phyloP scores from a whole-genome alignment of 2,797 vertebrate genomes.

The Sebastes trivittatus region DNA sequence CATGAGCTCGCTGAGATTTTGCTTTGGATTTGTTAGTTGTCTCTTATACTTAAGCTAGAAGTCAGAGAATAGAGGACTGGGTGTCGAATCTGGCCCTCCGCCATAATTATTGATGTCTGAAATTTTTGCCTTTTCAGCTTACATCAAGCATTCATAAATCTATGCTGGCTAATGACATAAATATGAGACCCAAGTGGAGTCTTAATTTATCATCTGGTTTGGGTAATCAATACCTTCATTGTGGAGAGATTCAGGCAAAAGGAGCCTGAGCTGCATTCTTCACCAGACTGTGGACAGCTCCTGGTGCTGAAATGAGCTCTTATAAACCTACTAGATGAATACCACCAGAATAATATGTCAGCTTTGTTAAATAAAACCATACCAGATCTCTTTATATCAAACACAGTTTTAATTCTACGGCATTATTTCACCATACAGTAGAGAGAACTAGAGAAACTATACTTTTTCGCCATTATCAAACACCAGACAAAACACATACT shows the following conservation, averaged over 20 bases:
- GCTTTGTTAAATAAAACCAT: not conserved
- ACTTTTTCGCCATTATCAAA: not conserved
- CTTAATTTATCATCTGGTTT: conserved; percentile 14
- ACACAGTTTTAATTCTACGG: not conserved
- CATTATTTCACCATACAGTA: not conserved
- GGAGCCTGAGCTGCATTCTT: not conserved
- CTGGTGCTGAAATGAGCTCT: not conserved
- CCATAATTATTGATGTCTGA: not conserved
- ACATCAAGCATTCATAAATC: not conserved
- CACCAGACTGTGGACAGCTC: conserved; percentile 5
- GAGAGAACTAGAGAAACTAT: not conserved
- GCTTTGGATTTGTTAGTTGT: not conserved
- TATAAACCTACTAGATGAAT: not conserved
- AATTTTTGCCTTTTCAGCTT: not conserved
- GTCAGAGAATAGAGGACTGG: not conserved
- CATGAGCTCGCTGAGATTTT: conserved; percentile 8
- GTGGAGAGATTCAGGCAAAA: conserved; percentile 8
- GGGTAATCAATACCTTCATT: conserved; percentile 12
- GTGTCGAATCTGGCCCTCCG: not conserved
- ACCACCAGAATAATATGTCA: not conserved
- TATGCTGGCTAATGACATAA: not conserved
- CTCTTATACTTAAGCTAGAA: not conserved
- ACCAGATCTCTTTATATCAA: not conserved
- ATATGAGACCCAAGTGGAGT: not conserved
- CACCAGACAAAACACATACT: not conserved